Evolutionary conservation across 2,113 vertebrate species (phyloP), one percentile per base, ranked within the genome.

Genomic region (Triplophysa siluroides): DNA sequence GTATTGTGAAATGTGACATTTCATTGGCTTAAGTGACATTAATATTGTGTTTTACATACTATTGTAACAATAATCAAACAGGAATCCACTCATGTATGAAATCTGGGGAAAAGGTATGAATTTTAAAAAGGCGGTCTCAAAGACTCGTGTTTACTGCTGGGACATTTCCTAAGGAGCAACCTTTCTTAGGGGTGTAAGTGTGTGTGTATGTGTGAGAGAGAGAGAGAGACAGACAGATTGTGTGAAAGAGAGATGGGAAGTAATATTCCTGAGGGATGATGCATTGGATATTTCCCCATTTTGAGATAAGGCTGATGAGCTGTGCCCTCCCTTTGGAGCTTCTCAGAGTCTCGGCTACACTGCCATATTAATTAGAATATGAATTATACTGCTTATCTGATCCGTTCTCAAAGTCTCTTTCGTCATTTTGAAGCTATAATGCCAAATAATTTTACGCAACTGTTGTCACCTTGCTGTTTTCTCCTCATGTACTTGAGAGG

Each of bases 291-390:
- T 85, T 86, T 87, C 78, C 88, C 58, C 50, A 77, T 81, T 91
- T 66, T 7, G 24, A 86, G 89, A 92, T 90, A 90, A 90, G 78
- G 74, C 79, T 76, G 80, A 86, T 86, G 88, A 91, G 85, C 85
- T 70, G 84, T 83, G 83, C 88, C 80, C 79, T 89, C 86, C 89
- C 90, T 85, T 77, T 50, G 52, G 85, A 90, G 88, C 79, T 83
- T 83, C 12, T 65, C 83, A 85, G 87, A 79, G 86, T 84, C 89
- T 89, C 84, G 83, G 87, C 85, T 88, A 86, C 80, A 80, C 84
- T 86, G 86, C 85, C 87, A 78, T 86, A 89, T 92, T 92, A 91
- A 93, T 93, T 92, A 91, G 85, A 91, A 88, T 88, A 90, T 91
- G 89, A 92, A 92, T 92, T 87, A 88, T 87, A 79, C 70, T 54